Conservation (phyloP, 2,797 vertebrate genomes). For the Rhynchonycteris naso region DNA sequence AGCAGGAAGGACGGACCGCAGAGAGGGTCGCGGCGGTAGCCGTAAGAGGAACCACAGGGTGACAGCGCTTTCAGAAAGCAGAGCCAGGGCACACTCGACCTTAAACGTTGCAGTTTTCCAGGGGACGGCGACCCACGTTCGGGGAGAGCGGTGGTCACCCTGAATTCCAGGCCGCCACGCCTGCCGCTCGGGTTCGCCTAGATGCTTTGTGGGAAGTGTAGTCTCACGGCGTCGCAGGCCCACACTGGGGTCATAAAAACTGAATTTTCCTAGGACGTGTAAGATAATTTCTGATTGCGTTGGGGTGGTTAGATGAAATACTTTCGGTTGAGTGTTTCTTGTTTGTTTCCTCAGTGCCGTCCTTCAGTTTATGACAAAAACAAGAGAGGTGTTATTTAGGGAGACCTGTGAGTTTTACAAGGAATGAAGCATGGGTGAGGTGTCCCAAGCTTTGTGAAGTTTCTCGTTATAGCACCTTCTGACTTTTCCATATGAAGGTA, state of each 20-base stretch:
- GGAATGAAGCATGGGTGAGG: neutral
- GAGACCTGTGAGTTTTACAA: conserved; percentile 33
- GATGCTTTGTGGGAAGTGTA: conserved; percentile 80
- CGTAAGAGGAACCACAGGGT: neutral
- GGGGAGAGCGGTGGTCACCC: conserved; percentile 53
- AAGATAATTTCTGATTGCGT: neutral
- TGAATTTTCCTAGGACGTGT: neutral
- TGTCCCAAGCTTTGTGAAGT: conserved; percentile 53
- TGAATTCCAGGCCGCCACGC: conserved; percentile 29
- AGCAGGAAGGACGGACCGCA: neutral
- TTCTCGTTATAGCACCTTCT: conserved; percentile 37
- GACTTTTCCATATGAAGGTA: conserved; percentile 56
- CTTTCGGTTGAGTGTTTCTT: neutral
- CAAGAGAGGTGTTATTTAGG: conserved; percentile 23
- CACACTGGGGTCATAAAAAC: neutral
- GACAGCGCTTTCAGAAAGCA: conserved; percentile 12
- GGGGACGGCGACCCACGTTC: neutral
- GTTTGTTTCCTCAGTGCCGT: neutral
- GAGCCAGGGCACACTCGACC: neutral
- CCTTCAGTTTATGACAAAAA: neutral
- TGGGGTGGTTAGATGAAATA: neutral
- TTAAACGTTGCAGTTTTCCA: neutral
- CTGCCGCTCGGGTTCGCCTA: neutral
- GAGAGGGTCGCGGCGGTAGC: neutral
- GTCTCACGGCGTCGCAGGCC: conserved; percentile 53